Evolutionary conservation across 2,113 vertebrate species (phyloP).

Genomic region (Ptilonorhynchus violaceus): DNA sequence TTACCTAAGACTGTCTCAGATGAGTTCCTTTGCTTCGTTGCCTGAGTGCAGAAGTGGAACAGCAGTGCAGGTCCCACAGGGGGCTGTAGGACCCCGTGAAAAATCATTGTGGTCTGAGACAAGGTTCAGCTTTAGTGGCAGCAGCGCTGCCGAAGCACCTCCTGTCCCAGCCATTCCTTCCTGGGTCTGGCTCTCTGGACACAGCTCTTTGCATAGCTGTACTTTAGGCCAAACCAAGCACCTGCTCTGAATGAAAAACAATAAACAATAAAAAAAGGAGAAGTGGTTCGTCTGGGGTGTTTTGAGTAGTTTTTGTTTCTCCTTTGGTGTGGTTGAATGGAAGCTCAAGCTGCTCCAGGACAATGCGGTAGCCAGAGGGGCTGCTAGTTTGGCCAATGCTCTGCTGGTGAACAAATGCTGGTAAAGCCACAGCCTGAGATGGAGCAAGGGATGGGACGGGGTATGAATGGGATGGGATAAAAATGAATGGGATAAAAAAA

Average conservation of each 20-base stretch:
- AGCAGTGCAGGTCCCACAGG: neutral
- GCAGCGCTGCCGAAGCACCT: neutral
- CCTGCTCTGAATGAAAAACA: neutral
- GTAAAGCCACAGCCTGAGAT: neutral
- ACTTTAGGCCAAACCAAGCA: neutral
- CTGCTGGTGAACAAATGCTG: neutral
- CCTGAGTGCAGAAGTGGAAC: rapidly evolving
- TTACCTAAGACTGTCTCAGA: neutral
- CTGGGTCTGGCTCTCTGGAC: neutral
- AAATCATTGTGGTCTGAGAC: neutral
- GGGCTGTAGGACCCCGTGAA: neutral
- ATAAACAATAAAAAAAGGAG: neutral
- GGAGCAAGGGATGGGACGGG: neutral
- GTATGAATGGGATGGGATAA: neutral
- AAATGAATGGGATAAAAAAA: neutral
- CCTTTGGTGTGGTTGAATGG: neutral
- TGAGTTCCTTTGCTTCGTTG: neutral
- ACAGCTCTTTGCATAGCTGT: neutral
- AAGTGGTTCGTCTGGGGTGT: neutral
- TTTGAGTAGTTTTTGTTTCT: neutral
- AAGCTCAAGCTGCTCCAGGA: neutral
- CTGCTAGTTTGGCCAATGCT: neutral
- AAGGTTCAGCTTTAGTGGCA: neutral
- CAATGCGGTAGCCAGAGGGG: neutral
- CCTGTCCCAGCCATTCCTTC: neutral